phyloP scores from a whole-genome alignment of 2,888 invertebrate genomes.

The Tetanocera ferruginea region DNA sequence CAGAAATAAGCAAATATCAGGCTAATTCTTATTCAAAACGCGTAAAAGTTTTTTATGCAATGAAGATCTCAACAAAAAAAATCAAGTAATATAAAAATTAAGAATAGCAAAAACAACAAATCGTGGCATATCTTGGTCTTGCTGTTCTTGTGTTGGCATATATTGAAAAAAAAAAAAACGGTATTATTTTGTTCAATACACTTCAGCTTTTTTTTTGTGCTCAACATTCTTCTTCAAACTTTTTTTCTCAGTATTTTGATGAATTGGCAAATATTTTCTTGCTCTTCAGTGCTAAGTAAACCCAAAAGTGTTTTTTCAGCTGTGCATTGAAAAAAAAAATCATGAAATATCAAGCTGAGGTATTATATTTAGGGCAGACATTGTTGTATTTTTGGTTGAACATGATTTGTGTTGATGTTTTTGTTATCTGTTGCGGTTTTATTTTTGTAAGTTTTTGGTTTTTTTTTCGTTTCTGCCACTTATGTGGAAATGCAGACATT shows the following conservation, averaged over 20 bases:
- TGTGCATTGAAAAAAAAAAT: neutral
- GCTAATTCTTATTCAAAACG: neutral
- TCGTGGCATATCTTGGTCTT: neutral
- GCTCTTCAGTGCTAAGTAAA: no score
- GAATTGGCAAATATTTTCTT: no score
- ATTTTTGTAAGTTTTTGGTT: neutral
- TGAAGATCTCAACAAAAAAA: neutral
- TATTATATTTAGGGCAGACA: neutral
- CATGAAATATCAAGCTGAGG: neutral
- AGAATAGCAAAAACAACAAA: neutral
- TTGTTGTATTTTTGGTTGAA: neutral
- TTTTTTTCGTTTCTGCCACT: neutral
- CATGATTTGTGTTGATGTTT: neutral
- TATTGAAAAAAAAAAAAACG: neutral
- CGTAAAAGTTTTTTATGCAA: neutral
- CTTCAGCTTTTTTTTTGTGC: neutral
- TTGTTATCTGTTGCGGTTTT: neutral
- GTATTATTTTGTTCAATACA: no score
- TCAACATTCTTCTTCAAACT: neutral
- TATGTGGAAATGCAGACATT: slow-evolving; percentile 52
- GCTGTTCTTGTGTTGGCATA: neutral
- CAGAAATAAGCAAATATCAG: neutral
- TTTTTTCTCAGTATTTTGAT: no score
- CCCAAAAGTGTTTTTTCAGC: neutral
- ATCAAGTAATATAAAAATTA: neutral